Conservation (phyloP, 2,888 invertebrate genomes). For the Thereva unica region DNA sequence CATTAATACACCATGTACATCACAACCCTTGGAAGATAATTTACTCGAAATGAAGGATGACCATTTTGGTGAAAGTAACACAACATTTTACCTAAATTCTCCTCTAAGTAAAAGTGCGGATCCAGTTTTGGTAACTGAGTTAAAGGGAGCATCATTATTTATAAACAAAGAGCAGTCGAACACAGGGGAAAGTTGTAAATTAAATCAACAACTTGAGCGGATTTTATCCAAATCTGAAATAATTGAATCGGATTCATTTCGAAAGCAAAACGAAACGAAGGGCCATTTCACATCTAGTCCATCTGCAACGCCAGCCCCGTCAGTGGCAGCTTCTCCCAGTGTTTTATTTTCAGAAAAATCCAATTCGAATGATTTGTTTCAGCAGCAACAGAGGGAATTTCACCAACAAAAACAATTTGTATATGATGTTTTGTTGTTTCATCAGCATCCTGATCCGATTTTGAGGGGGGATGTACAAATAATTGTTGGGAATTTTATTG, state of each 20-base stretch:
- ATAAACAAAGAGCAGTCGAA: neutral
- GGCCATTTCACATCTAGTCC: constrained; percentile 4
- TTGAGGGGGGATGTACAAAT: constrained; percentile 56
- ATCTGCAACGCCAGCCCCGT: constrained; percentile 1
- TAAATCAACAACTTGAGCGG: constrained; percentile 41
- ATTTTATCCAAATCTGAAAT: constrained; percentile 55
- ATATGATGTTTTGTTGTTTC: constrained; percentile 54
- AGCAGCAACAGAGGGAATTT: constrained; percentile 9
- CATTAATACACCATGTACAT: constrained; percentile 45
- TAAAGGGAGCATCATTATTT: neutral
- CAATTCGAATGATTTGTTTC: constrained; percentile 18
- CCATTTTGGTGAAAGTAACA: constrained; percentile 63
- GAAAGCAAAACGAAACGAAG: constrained; percentile 11
- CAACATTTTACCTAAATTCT: constrained; percentile 48
- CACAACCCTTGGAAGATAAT: constrained; percentile 41
- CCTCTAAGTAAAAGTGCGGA: constrained; percentile 53
- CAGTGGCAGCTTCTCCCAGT: neutral
- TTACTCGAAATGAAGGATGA: constrained; percentile 67
- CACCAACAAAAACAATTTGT: constrained; percentile 42
- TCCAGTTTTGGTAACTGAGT: constrained; percentile 45
- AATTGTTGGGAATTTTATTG: constrained; percentile 55
- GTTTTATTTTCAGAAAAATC: constrained; percentile 19
- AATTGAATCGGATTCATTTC: constrained; percentile 45
- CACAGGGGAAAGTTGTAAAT: neutral
- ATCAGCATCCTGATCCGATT: constrained; percentile 56